Evolutionary conservation across 2,113 vertebrate species (phyloP).

Genomic region (Scopus umbretta): DNA sequence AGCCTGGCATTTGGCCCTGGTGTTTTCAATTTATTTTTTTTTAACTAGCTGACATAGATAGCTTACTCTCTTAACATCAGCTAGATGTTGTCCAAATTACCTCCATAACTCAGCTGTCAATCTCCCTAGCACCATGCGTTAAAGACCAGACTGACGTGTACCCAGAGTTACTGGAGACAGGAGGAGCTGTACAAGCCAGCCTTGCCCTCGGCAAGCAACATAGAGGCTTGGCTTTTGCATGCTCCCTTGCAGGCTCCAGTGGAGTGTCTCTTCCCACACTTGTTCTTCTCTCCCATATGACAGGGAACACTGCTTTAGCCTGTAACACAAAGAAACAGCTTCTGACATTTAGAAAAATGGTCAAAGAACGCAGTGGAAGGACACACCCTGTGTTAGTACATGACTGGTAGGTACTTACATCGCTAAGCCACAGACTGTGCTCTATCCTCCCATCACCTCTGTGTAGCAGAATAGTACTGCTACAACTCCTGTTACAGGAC

Average conservation of each 20-base stretch:
- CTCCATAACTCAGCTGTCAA: neutral
- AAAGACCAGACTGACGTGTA: fast-evolving
- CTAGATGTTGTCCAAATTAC: no score
- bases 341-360: neutral
- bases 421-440: fast-evolving
- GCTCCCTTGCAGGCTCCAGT: neutral
- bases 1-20: neutral
- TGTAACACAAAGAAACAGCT: neutral
- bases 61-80: neutral
- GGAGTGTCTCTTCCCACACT: neutral
- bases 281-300: fast-evolving
- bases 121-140: fast-evolving
- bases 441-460: neutral
- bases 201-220: neutral
- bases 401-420: neutral
- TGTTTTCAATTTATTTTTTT: neutral
- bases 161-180: fast-evolving
- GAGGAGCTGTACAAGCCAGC: neutral
- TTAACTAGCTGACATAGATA: neutral
- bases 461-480: neutral
- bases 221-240: neutral
- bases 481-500: no score
- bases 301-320: neutral
- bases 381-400: no score
- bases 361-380: neutral